phyloP scores from a whole-genome alignment of 2,797 vertebrate species.

The Eurystomus glaucurus region DNA sequence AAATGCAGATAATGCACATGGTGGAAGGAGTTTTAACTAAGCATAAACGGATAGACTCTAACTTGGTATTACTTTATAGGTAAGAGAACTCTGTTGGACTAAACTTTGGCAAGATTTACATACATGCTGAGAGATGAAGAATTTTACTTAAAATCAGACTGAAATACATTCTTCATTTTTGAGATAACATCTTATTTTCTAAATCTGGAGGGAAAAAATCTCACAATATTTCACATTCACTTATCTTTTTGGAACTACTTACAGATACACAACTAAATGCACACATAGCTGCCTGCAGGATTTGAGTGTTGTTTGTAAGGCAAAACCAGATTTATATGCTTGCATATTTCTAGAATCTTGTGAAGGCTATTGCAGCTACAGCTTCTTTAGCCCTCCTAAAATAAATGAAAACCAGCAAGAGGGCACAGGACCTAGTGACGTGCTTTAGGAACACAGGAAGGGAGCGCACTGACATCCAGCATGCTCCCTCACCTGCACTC shows the following conservation, averaged over 20 bases:
- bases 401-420: neutral
- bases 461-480: neutral
- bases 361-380: neutral
- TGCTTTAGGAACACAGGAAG: neutral
- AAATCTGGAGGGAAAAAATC: neutral
- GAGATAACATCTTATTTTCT: neutral
- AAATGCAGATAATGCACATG: neutral
- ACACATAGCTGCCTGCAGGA: neutral
- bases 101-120: neutral
- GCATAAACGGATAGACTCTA: neutral
- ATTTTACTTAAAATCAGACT: neutral
- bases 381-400: neutral
- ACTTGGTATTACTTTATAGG: neutral
- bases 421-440: neutral
- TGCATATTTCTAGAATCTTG: neutral
- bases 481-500: neutral
- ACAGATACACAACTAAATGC: neutral
- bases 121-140: neutral
- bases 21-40: neutral
- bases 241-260: neutral
- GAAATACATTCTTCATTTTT: neutral
- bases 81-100: neutral
- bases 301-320: neutral
- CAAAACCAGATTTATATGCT: neutral
- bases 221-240: neutral